Evolutionary conservation across 2,888 invertebrate genomes (phyloP).

Genomic region (Eudasyphora cyanicolor): DNA sequence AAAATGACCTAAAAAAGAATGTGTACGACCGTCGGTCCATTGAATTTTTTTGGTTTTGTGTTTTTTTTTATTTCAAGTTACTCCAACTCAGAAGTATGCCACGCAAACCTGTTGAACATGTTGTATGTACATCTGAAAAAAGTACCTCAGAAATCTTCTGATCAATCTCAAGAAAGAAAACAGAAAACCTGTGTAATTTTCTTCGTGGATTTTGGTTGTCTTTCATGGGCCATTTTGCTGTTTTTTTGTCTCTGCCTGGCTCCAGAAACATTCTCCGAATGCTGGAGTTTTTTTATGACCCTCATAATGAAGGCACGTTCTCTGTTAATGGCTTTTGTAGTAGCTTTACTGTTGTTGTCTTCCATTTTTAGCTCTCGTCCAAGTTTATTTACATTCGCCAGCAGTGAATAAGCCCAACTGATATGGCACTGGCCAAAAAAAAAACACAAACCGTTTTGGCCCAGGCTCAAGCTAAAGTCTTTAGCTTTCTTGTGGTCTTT

Average conservation of each 20-base stretch:
- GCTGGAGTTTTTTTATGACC: constrained; percentile 51
- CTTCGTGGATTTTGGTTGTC: background rate
- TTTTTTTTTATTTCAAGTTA: background rate
- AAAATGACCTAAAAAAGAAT: constrained; percentile 21
- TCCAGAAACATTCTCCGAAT: constrained; percentile 19
- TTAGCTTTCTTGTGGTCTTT: background rate
- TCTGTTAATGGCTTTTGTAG: constrained; percentile 47
- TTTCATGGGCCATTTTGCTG: constrained; percentile 9
- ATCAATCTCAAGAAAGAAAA: constrained; percentile 8
- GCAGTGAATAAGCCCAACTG: background rate
- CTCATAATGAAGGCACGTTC: constrained; percentile 63
- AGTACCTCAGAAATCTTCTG: constrained; percentile 48
- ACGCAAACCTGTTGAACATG: constrained; percentile 61
- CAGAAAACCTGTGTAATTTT: background rate
- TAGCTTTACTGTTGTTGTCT: background rate
- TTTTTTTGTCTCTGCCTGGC: background rate
- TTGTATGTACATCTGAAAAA: constrained; percentile 28
- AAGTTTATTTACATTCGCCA: constrained; percentile 26
- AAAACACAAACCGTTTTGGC: background rate
- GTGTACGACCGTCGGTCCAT: background rate
- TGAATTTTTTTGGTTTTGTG: background rate
- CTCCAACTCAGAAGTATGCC: constrained; percentile 55
- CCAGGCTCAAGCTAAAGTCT: background rate
- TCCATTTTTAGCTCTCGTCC: background rate
- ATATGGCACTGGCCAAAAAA: background rate